These are phyloP conservation scores for Cherax destructor DNA, from an alignment of 1,140 invertebrate species.

Conservation along the genomic window DNA sequence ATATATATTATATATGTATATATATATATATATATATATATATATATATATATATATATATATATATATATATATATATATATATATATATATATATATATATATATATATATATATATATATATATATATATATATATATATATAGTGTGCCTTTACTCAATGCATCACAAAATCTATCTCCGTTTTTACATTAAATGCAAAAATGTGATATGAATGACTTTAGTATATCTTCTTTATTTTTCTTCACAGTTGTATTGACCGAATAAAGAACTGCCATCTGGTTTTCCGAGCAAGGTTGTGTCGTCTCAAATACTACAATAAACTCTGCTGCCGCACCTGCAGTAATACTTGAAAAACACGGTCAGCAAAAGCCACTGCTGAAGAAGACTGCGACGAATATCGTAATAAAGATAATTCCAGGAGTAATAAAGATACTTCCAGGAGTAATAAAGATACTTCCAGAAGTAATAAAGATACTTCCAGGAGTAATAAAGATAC, in stretches of 20 bases:
- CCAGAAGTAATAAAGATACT: neutral
- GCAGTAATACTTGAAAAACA: conserved; percentile 43
- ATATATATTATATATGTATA: too few species aligned
- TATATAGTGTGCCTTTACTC: too few species aligned
- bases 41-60: too few species aligned
- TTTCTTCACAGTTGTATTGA: conserved; percentile 75
- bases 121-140: too few species aligned
- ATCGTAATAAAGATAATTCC: neutral
- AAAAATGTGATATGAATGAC: too few species aligned
- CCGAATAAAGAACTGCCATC: conserved; percentile 74
- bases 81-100: too few species aligned
- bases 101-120: too few species aligned
- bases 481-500: too few species aligned
- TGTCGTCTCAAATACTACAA: conserved; percentile 74
- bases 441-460: neutral
- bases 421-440: neutral
- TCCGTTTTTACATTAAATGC: too few species aligned
- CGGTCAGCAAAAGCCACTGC: neutral
- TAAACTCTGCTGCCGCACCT: conserved; percentile 74
- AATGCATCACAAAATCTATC: too few species aligned
- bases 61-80: too few species aligned
- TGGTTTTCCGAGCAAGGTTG: conserved; percentile 73
- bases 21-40: too few species aligned
- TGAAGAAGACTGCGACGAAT: neutral
- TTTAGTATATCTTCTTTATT: neutral